Percentiles rank a stretch among this genome's conserved stretches.
phyloP scores from a whole-genome alignment of 2,113 vertebrate genomes.

The Brienomyrus brachyistius region DNA sequence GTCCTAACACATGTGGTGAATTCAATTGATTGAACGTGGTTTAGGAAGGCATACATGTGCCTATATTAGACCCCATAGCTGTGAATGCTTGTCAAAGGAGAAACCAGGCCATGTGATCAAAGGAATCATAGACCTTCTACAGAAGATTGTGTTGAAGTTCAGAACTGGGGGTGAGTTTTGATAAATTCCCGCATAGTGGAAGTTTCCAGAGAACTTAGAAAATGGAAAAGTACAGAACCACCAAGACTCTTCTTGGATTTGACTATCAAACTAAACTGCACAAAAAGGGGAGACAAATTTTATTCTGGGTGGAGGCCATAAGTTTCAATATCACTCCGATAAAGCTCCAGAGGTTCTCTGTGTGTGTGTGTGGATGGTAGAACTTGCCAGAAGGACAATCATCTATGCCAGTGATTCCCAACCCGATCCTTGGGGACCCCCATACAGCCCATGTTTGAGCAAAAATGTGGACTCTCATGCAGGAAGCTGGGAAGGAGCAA shows the following conservation, averaged over 20 bases:
- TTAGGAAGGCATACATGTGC: no score
- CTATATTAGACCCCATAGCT: no score
- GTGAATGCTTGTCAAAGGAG: no score
- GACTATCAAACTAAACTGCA: neutral
- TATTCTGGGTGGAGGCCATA: neutral
- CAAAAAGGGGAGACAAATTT: neutral
- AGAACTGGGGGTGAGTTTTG: neutral
- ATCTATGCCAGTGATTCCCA: neutral
- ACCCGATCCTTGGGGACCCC: neutral
- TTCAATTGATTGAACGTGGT: no score
- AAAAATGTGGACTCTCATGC: neutral
- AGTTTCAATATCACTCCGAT: neutral
- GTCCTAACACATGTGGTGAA: no score
- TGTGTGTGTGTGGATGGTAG: neutral
- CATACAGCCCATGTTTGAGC: neutral
- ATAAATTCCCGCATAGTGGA: neutral
- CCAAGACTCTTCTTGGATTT: neutral
- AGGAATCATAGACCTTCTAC: neutral
- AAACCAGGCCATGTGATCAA: no score
- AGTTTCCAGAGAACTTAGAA: neutral
- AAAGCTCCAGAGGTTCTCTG: neutral
- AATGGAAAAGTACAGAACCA: no score
- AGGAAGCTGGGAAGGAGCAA: no score
- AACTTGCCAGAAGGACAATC: neutral
- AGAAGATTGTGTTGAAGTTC: neutral